Conservation (phyloP, 2,888 invertebrate species). For the Enoplolaimus lenunculus region DNA sequence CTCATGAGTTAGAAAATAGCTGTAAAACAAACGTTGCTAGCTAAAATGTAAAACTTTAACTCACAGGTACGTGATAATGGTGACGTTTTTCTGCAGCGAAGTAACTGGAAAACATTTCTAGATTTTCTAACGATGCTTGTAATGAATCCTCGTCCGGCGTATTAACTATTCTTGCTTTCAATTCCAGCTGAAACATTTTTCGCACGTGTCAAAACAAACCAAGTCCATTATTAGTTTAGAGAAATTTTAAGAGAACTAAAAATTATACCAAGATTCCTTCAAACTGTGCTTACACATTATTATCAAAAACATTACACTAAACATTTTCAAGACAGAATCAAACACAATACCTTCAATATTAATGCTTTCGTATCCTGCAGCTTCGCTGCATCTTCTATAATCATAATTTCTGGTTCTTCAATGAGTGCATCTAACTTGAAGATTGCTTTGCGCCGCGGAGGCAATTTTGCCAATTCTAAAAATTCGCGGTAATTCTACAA, state of each 20-base stretch:
- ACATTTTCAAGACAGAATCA: no score
- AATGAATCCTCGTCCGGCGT: conserved; percentile 23
- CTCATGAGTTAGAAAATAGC: no score
- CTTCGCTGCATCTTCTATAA: conserved; percentile 59
- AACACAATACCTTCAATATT: conserved; percentile 62
- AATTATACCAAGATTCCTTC: no score
- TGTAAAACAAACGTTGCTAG: no score
- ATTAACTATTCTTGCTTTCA: background rate
- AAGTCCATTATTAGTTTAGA: no score
- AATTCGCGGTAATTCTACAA: no score
- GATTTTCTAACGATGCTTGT: conserved; percentile 31
- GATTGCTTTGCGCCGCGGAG: conserved; percentile 9
- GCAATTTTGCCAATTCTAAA: no score
- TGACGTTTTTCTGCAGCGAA: conserved; percentile 27
- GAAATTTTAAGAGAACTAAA: no score
- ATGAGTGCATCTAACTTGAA: conserved; percentile 27
- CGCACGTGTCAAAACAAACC: no score
- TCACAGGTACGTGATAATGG: conserved; percentile 3
- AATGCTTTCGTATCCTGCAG: conserved; percentile 65
- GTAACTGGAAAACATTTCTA: conserved; percentile 34
- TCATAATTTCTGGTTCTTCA: conserved; percentile 57
- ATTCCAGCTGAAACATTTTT: background rate
- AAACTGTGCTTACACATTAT: no score
- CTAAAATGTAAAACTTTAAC: no score
- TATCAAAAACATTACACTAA: no score